A percentile compares a stretch with the other conserved stretches of the same genome.
These are phyloP conservation scores for Oreortyx pictus DNA, from an alignment of 2,797 vertebrate species.

Conservation along the genomic window DNA sequence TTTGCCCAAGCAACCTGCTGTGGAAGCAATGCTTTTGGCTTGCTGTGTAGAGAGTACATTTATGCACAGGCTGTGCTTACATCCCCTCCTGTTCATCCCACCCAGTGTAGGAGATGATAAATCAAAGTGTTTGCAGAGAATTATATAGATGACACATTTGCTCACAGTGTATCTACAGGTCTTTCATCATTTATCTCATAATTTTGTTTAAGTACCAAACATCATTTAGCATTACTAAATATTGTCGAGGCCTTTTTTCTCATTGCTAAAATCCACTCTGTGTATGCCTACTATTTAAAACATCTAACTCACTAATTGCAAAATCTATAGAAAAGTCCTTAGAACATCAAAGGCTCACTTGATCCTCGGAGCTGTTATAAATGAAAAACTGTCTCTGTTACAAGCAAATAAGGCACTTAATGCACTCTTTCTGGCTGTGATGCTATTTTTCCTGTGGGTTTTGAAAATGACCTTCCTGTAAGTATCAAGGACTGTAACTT, in stretches of 20 bases:
- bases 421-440: conserved; percentile 70
- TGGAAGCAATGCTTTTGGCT: not conserved
- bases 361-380: conserved; percentile 74
- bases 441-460: conserved; percentile 77
- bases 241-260: conserved; percentile 27
- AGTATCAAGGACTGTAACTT: conserved; percentile 84
- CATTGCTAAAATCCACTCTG: conserved; percentile 57
- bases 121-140: conserved; percentile 15
- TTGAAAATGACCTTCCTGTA: conserved; percentile 83
- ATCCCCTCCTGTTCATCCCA: not conserved
- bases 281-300: conserved; percentile 72
- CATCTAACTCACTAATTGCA: conserved; percentile 77
- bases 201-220: conserved; percentile 56
- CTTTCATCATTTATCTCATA: conserved; percentile 28
- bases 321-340: conserved; percentile 78
- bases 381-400: conserved; percentile 71
- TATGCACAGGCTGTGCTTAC: not conserved
- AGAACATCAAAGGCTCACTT: conserved; percentile 73
- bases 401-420: conserved; percentile 79
- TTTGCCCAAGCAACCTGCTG: not conserved
- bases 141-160: conserved; percentile 14
- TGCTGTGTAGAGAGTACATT: not conserved
- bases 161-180: not conserved
- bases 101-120: not conserved
- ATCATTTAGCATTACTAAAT: conserved; percentile 68